These are phyloP conservation scores for Chrysocyon brachyurus DNA, from an alignment of 2,797 vertebrate genomes.

Conservation along the genomic window DNA sequence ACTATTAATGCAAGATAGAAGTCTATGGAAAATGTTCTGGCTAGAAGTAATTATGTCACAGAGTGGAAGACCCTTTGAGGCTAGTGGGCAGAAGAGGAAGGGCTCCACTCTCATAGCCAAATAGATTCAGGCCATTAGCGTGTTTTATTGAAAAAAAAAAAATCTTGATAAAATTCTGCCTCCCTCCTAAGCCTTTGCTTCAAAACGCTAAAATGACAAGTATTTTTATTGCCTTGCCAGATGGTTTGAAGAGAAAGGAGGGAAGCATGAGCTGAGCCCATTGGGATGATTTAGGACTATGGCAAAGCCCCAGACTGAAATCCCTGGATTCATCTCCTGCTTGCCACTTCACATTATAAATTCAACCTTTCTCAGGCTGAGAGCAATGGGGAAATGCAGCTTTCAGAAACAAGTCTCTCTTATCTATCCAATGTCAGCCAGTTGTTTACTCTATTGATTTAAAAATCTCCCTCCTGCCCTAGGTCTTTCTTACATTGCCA, in stretches of 20 bases:
- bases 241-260: conserved; percentile 9
- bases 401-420: conserved; percentile 63
- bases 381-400: background rate
- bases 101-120: background rate
- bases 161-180: conserved; percentile 1
- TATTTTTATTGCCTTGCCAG: conserved; percentile 67
- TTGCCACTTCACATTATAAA: background rate
- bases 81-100: rapidly evolving
- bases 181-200: conserved; percentile 36
- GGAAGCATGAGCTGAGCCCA: conserved; percentile 23
- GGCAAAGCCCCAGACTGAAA: conserved; percentile 46
- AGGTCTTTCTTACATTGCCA: conserved; percentile 71
- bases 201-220: conserved; percentile 33
- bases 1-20: background rate
- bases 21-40: background rate
- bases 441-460: conserved; percentile 77
- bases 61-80: background rate
- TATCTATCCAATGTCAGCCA: conserved; percentile 70
- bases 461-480: conserved; percentile 56
- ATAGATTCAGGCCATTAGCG: background rate
- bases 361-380: background rate
- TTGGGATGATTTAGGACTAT: conserved; percentile 43
- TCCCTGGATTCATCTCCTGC: conserved; percentile 3
- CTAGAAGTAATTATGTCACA: background rate
- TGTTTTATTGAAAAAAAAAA: background rate